A percentile compares a stretch with the other conserved stretches of the same genome.
phyloP scores from a whole-genome alignment of 2,113 vertebrate species.

The Heterotilapia buettikoferi region DNA sequence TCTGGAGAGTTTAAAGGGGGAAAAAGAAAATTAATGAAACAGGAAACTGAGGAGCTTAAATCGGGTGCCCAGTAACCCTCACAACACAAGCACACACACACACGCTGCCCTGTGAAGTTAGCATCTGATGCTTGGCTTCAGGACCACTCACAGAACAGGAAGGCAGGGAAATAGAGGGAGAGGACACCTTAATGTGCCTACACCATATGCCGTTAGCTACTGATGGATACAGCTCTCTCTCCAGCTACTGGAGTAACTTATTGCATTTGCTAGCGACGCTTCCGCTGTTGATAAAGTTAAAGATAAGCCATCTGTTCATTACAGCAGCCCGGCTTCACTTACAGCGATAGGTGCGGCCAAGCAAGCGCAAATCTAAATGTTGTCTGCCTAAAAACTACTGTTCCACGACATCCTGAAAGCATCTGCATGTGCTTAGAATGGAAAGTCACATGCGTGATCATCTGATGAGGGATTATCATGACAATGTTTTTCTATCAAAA shows the following conservation, averaged over 20 bases:
- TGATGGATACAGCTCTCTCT: slow-evolving; percentile 42
- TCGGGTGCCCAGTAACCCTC: neutral
- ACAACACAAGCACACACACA: neutral
- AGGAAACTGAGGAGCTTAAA: slow-evolving; percentile 11
- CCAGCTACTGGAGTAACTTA: slow-evolving; percentile 33
- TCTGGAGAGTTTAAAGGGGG: neutral
- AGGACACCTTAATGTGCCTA: slow-evolving; percentile 46
- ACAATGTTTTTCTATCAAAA: neutral
- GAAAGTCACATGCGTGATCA: neutral
- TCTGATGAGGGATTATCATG: neutral
- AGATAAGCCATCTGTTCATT: slow-evolving; percentile 64
- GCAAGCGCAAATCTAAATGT: neutral
- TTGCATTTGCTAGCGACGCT: slow-evolving; percentile 29
- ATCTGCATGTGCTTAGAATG: neutral
- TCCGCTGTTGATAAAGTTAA: slow-evolving; percentile 56
- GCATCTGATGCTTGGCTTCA: slow-evolving; percentile 51
- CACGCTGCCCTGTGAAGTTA: slow-evolving; percentile 41
- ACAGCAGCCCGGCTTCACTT: slow-evolving; percentile 13
- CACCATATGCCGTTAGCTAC: slow-evolving; percentile 57
- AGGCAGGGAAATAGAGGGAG: neutral
- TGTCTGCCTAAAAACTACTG: neutral
- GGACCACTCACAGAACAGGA: neutral
- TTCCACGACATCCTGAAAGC: neutral
- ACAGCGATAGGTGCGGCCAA: neutral
- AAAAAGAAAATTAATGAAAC: slow-evolving; percentile 5